Base-by-base conservation (phyloP, 2,888 invertebrate species). In the Euzophera pinguis region DNA sequence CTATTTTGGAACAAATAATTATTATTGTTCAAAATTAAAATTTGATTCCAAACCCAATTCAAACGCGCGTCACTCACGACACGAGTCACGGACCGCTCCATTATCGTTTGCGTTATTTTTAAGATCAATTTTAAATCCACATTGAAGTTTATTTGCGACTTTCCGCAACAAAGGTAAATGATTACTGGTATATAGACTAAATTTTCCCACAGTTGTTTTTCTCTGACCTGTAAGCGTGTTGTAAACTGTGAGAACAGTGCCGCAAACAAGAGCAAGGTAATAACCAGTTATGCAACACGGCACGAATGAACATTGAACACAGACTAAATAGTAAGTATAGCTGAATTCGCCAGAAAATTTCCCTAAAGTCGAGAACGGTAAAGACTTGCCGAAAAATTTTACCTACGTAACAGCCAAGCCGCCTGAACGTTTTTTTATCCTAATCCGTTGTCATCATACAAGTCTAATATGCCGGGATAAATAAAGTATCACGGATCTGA, bases 171-270 rank as follows among this genome's bases (percentile, higher is more conserved):
- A 27, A 13, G 17, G 32, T 7, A 13, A 7, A 66, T 67, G 13
- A 45, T 16, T 32, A 71, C 71, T 69, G 69, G 70, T 75, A 71
- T 68, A 65, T 59, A 60, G 61, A 64, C 63, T 56, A 60, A 63
- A 69, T 63, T 67, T 77, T 82, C 81, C 77, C 83, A 83, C 79
- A 74, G 71, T 76, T 71, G 76, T 82, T 81, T 81, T 81, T 75
- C 68, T 73, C 65, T 65, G 61, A 63, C 58, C 61, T 56, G 62
- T 54, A 32, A 65, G 64, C 64, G 66, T 74, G 70, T 75, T 77
- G 77, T 78, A 76, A 75, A 69, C 73, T 77, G 79, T 81, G 78
- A 70, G 80, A 78, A 81, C 69, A 67, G 64, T 69, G 62, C 62
- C 67, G 68, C 71, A 74, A 80, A 78, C 75, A 78, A 78, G 77